Evolutionary conservation across 2,113 vertebrate species (phyloP).

Genomic region (Meles meles): DNA sequence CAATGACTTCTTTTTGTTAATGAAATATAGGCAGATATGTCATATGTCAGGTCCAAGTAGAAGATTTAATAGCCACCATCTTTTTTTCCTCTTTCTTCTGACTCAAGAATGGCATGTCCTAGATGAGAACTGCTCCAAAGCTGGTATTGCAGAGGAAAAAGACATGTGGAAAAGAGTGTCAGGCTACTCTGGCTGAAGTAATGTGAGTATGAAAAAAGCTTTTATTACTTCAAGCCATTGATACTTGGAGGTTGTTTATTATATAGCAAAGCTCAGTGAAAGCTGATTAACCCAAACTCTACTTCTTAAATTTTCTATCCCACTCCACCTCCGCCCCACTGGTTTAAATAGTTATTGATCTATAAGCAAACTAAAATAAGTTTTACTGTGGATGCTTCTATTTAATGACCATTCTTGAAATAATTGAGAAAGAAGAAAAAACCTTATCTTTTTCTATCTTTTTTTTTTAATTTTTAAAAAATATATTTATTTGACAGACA

Average conservation of each 20-base stretch:
- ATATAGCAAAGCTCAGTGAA: neutral
- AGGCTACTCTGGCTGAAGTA: neutral
- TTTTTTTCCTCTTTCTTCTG: neutral
- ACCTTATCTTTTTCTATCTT: neutral
- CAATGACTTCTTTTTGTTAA: neutral
- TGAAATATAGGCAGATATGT: neutral
- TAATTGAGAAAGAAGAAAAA: neutral
- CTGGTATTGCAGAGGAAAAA: neutral
- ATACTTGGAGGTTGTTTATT: neutral
- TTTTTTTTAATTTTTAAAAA: too few species aligned
- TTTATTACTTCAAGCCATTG: neutral
- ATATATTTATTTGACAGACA: too few species aligned
- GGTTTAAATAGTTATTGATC: neutral
- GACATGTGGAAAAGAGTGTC: neutral
- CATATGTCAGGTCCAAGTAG: neutral
- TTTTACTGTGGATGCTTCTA: neutral
- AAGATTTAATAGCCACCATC: neutral
- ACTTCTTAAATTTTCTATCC: neutral
- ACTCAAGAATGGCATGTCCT: neutral
- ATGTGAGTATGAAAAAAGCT: neutral
- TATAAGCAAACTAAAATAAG: neutral
- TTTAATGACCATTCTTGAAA: neutral
- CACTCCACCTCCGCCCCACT: neutral
- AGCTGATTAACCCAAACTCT: neutral
- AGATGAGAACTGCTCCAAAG: neutral